These are phyloP conservation scores for Danio albolineatus DNA, from an alignment of 2,797 vertebrate genomes.

Conservation along the genomic window DNA sequence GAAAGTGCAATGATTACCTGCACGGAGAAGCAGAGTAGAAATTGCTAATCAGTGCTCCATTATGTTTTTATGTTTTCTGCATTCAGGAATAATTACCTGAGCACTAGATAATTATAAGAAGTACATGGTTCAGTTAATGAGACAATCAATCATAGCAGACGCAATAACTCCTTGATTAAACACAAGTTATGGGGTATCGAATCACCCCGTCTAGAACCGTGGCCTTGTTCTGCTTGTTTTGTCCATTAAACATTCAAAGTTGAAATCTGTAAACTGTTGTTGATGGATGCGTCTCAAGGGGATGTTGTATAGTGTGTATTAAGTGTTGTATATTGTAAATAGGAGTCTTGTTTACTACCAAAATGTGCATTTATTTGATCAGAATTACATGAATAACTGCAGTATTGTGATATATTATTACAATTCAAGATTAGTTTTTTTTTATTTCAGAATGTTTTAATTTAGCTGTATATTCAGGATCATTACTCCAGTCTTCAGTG, in stretches of 20 bases:
- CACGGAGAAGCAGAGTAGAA: not conserved
- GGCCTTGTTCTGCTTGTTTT: not conserved
- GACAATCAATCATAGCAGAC: constrained; percentile 34
- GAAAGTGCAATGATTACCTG: not conserved
- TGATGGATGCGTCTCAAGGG: not conserved
- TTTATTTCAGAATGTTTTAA: no score
- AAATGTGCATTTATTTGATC: no score
- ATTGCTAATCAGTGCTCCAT: constrained; percentile 23
- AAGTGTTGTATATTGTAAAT: no score
- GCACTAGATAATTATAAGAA: constrained; percentile 28
- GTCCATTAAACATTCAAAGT: not conserved
- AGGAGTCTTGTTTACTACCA: no score
- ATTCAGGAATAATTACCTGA: constrained; percentile 30
- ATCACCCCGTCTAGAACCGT: not conserved
- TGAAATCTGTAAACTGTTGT: not conserved
- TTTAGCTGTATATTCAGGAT: no score
- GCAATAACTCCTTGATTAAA: constrained; percentile 19
- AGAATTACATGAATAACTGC: no score
- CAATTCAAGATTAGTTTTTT: no score
- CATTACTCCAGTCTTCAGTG: no score
- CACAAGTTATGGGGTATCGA: constrained; percentile 1
- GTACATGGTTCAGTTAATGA: constrained; percentile 39
- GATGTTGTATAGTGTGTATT: no score
- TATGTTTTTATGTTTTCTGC: constrained; percentile 25
- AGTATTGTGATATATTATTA: no score